phyloP scores from a whole-genome alignment of 2,888 invertebrate genomes.

The Lutraria lutraria region DNA sequence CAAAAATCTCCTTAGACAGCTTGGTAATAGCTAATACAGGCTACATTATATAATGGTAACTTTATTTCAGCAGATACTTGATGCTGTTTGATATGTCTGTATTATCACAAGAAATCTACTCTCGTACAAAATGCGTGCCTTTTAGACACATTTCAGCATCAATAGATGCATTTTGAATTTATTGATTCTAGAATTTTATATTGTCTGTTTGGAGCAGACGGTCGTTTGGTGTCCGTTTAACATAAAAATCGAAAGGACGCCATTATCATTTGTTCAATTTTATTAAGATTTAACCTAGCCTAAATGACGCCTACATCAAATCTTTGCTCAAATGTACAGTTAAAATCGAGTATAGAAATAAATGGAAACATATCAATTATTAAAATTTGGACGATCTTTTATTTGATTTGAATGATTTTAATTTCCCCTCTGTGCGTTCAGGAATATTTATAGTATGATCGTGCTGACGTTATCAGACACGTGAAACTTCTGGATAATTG shows the following conservation, averaged over 20 bases:
- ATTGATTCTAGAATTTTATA: too few species aligned
- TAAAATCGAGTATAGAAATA: background rate
- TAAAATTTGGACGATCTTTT: background rate
- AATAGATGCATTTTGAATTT: too few species aligned
- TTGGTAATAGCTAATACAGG: background rate
- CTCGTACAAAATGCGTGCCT: too few species aligned
- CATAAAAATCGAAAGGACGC: too few species aligned
- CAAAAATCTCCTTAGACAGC: background rate
- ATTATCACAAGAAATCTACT: too few species aligned
- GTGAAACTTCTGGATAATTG: conserved; percentile 5
- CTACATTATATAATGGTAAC: background rate
- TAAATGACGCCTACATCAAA: background rate
- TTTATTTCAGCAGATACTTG: too few species aligned
- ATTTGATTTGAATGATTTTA: conserved; percentile 15
- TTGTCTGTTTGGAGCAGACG: too few species aligned
- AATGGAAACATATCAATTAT: background rate
- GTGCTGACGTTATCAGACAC: background rate
- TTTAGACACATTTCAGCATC: too few species aligned
- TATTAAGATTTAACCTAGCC: background rate
- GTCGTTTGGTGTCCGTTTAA: too few species aligned
- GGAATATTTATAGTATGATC: background rate
- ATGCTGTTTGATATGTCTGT: too few species aligned
- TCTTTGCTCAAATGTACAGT: background rate
- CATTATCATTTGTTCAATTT: too few species aligned
- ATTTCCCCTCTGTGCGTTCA: background rate